A percentile compares a stretch with the other conserved stretches of the same genome.
Evolutionary conservation across 2,113 vertebrate species (phyloP).

Genomic region (Morone saxatilis): DNA sequence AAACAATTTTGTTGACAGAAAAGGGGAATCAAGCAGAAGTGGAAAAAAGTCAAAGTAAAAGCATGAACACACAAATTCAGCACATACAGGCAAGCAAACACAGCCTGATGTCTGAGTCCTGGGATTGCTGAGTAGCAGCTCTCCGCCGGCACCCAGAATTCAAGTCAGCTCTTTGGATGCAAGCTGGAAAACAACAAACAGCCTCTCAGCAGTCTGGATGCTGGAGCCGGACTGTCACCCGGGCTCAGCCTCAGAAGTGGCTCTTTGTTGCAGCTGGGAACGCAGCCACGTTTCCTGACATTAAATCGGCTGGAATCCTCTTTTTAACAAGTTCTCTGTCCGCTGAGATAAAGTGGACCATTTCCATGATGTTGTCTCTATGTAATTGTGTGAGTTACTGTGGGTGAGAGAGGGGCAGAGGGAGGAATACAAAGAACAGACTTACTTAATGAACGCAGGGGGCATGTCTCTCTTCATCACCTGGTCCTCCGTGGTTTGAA

Average conservation of each 20-base stretch:
- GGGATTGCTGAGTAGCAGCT: slow-evolving; percentile 59
- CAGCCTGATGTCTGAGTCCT: slow-evolving; percentile 16
- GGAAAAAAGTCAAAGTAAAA: neutral
- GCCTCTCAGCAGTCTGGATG: slow-evolving; percentile 64
- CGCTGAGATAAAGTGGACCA: slow-evolving; percentile 60
- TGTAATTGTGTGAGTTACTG: slow-evolving; percentile 20
- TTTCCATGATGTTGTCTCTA: slow-evolving; percentile 40
- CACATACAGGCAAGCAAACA: slow-evolving; percentile 33
- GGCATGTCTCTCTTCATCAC: slow-evolving; percentile 99
- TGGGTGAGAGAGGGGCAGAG: slow-evolving; percentile 12
- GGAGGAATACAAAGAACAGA: neutral
- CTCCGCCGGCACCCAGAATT: slow-evolving; percentile 43
- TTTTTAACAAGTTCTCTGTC: slow-evolving; percentile 69
- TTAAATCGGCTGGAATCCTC: slow-evolving; percentile 60
- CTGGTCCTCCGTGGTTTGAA: slow-evolving; percentile 98
- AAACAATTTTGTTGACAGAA: neutral
- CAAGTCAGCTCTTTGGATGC: slow-evolving; percentile 65
- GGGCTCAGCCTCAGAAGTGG: slow-evolving; percentile 60
- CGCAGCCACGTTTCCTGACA: slow-evolving; percentile 69
- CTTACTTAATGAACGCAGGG: slow-evolving; percentile 98
- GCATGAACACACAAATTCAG: slow-evolving; percentile 2
- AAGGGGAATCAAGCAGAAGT: neutral
- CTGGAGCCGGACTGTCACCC: slow-evolving; percentile 42
- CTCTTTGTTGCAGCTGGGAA: slow-evolving; percentile 76
- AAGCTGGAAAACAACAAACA: slow-evolving; percentile 69